phyloP scores from a whole-genome alignment of 2,113 vertebrate genomes.

The Oxyruncus cristatus region DNA sequence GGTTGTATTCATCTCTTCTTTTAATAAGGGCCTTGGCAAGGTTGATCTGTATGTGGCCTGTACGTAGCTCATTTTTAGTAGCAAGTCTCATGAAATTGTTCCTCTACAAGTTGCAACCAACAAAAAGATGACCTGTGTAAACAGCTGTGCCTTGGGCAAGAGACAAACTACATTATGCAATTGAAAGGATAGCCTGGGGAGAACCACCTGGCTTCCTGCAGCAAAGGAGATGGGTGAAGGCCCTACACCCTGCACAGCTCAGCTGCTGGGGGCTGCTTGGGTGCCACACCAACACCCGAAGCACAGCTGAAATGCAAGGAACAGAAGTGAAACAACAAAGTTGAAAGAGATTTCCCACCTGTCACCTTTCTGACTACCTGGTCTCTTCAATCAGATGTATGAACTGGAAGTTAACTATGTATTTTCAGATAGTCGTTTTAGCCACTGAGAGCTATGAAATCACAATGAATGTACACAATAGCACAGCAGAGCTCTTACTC shows the following conservation, averaged over 20 bases:
- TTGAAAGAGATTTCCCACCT: background rate
- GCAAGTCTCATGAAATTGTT: background rate
- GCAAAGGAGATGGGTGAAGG: background rate
- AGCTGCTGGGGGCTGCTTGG: no score
- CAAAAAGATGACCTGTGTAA: background rate
- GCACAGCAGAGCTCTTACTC: background rate
- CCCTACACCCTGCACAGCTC: background rate
- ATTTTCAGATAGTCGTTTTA: background rate
- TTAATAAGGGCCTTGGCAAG: background rate
- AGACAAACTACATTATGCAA: background rate
- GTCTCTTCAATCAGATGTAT: background rate
- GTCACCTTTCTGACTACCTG: background rate
- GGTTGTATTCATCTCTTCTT: background rate
- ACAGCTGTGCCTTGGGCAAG: background rate
- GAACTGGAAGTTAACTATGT: background rate
- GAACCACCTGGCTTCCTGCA: background rate
- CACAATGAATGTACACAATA: background rate
- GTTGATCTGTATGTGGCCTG: background rate
- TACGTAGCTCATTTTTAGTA: background rate
- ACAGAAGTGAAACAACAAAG: background rate
- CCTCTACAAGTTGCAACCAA: background rate
- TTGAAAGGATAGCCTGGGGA: rapidly evolving
- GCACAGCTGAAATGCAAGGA: background rate
- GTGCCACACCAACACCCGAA: background rate
- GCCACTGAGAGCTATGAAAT: background rate